phyloP scores from a whole-genome alignment of 2,797 vertebrate genomes.

The Botia almorhae region DNA sequence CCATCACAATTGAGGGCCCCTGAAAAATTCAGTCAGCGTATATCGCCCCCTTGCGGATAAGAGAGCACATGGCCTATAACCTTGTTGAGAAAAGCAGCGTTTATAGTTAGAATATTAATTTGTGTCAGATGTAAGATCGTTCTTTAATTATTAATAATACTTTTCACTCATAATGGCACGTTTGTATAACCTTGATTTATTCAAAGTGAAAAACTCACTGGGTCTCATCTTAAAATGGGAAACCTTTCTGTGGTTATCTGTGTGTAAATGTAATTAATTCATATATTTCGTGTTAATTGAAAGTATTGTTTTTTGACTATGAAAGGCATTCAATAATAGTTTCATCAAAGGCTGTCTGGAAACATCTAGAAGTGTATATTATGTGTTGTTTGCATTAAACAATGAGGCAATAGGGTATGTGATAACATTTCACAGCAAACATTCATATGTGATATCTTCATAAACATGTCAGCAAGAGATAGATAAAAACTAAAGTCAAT shows the following conservation, averaged over 20 bases:
- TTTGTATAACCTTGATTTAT: background rate
- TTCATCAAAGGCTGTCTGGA: background rate
- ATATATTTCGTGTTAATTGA: background rate
- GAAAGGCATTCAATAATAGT: background rate
- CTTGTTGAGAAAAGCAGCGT: no score
- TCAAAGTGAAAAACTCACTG: background rate
- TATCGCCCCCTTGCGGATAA: slow-evolving; percentile 18
- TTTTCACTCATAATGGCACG: background rate
- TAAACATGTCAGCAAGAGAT: background rate
- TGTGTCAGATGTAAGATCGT: background rate
- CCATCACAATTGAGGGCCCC: no score
- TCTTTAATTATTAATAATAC: background rate
- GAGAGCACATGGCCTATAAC: background rate
- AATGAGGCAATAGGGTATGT: background rate
- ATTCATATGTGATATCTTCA: slow-evolving; percentile 5
- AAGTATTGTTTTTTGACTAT: background rate
- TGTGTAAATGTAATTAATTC: background rate
- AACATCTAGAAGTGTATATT: background rate
- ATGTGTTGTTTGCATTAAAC: background rate
- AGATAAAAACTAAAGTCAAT: slow-evolving; percentile 20
- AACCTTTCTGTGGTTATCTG: background rate
- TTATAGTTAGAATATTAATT: no score
- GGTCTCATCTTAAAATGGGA: background rate
- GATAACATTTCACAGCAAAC: background rate
- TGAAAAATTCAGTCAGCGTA: background rate